Evolutionary conservation across 2,113 vertebrate species (phyloP).

Genomic region (Salvator merianae): DNA sequence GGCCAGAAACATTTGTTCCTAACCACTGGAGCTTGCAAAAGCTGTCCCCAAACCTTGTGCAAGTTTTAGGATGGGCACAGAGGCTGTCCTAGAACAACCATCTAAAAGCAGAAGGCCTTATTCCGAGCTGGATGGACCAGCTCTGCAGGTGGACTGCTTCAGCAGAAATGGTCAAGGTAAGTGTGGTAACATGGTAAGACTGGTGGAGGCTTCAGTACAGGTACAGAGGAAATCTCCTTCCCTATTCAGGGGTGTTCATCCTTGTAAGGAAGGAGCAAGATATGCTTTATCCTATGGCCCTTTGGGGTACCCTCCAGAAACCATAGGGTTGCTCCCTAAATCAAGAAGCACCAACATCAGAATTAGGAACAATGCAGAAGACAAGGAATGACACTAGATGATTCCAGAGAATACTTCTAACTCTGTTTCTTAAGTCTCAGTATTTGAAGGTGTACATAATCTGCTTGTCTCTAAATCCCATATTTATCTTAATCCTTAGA

Average conservation of each 20-base stretch:
- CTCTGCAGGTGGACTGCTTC: too few species aligned
- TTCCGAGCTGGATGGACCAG: too few species aligned
- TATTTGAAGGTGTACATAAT: slow-evolving; percentile 23
- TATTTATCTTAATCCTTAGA: slow-evolving; percentile 15
- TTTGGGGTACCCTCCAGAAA: background rate
- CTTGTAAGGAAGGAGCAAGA: too few species aligned
- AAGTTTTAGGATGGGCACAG: too few species aligned
- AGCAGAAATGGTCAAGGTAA: too few species aligned
- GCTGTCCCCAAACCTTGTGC: too few species aligned
- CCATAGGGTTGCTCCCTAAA: background rate
- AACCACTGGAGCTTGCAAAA: too few species aligned
- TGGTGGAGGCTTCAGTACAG: too few species aligned
- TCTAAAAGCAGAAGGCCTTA: too few species aligned
- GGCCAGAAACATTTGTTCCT: too few species aligned
- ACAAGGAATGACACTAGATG: background rate
- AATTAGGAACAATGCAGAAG: slow-evolving; percentile 2
- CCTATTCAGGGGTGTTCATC: background rate
- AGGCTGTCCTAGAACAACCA: too few species aligned
- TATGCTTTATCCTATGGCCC: background rate
- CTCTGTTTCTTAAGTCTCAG: background rate
- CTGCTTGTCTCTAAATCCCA: slow-evolving; percentile 12
- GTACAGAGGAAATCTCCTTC: background rate
- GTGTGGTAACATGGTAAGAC: too few species aligned
- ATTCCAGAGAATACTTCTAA: slow-evolving; percentile 4
- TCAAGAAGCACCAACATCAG: background rate